Conservation (phyloP, 1,140 invertebrate genomes). For the Euura saliciscinereae region DNA sequence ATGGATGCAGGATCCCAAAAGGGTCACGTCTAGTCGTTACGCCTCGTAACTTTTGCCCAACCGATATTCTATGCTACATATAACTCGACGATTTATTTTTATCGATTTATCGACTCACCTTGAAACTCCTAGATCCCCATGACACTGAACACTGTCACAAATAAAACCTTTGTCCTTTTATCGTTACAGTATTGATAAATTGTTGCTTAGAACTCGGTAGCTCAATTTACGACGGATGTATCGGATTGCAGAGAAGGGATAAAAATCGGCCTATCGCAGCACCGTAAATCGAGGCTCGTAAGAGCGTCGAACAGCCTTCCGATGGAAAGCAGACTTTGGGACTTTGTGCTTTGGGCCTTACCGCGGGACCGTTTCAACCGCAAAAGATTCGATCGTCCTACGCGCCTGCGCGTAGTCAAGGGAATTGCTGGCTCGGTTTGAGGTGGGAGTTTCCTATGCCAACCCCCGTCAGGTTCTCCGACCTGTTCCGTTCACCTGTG, state of each 20-base stretch:
- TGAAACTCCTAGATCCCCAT: slow-evolving; percentile 40
- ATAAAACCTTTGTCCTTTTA: slow-evolving; percentile 16
- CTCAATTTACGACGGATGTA: no score
- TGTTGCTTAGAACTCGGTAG: no score
- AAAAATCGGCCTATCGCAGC: background rate
- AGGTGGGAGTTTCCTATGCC: slow-evolving; percentile 15
- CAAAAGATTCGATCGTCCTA: background rate
- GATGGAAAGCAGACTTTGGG: slow-evolving; percentile 45
- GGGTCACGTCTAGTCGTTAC: background rate
- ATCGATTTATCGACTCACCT: slow-evolving; percentile 28
- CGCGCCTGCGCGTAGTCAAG: background rate
- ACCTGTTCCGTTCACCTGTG: slow-evolving; percentile 17
- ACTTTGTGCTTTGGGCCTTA: slow-evolving; percentile 24
- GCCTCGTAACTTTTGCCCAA: no score
- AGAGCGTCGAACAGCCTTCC: slow-evolving; percentile 25
- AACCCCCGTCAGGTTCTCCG: slow-evolving; percentile 17
- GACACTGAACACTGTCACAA: slow-evolving; percentile 36
- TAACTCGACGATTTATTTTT: no score
- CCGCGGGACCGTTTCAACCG: slow-evolving; percentile 9
- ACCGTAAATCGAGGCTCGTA: slow-evolving; percentile 29
- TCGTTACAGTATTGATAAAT: background rate
- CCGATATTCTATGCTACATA: no score
- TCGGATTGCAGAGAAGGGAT: background rate
- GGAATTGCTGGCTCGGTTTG: background rate
- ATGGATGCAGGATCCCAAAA: slow-evolving; percentile 12